Evolutionary conservation across 2,113 vertebrate genomes (phyloP).

Genomic region (Dicrurus megarhynchus): DNA sequence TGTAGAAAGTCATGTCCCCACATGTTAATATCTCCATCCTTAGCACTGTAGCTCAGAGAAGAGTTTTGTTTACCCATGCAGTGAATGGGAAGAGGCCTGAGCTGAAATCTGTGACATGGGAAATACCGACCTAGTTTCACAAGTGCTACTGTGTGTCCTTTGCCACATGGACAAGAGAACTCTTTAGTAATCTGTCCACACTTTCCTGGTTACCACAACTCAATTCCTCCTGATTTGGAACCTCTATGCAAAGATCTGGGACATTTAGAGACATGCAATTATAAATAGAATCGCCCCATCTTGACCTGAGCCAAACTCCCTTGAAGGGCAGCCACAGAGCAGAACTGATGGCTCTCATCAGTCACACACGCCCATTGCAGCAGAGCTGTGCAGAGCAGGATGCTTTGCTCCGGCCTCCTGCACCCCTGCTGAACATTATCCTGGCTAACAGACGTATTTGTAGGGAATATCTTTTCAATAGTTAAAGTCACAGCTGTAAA

Average conservation of each 20-base stretch:
- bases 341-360: not conserved
- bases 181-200: not conserved
- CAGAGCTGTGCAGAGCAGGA: not conserved
- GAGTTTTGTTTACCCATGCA: not conserved
- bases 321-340: not conserved
- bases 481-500: not conserved
- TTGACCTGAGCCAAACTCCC: not conserved
- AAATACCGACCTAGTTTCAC: not conserved
- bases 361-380: accelerated
- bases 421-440: not conserved
- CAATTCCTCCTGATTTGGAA: not conserved
- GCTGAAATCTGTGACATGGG: not conserved
- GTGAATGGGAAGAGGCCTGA: not conserved
- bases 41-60: not conserved
- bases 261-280: not conserved
- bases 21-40: not conserved
- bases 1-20: not conserved
- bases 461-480: not conserved
- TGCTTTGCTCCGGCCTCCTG: not conserved
- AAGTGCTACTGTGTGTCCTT: not conserved
- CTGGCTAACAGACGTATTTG: accelerated
- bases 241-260: not conserved
- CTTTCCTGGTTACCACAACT: not conserved
- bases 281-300: not conserved
- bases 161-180: not conserved